Base-by-base conservation (phyloP, 2,888 invertebrate species). In the Rosalia funebris region DNA sequence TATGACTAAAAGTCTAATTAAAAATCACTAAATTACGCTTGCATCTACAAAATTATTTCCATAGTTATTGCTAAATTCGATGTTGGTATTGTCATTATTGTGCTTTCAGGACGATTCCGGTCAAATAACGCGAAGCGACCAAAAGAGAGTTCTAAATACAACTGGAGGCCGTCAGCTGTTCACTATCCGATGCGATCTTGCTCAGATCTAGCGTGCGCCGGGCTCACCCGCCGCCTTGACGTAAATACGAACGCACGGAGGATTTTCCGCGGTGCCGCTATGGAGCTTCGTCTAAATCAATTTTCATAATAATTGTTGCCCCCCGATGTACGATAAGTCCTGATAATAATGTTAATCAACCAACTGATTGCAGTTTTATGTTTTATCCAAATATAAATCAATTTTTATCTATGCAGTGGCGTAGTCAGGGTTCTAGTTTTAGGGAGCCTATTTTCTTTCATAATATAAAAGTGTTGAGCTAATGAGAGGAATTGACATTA, bases 11-110 rank as follows among this genome's bases (percentile, higher is more conserved):
- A 70, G 62, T 69, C 63, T 62, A 57, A 31, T n/a, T 58, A 41
- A 68, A 63, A 62, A 53, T 62, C 57, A 46, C 44, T 53, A 39
- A 44, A 60, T 31, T 50, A 59, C 32, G 32, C 36, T 45, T 34
- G 31, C 57, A 53, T 58, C 46, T 60, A 65, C 55, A 48, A 57
- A 42, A 39, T 34, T 57, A 19, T 37, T 36, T 15, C 36, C 41
- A 54, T 57, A 20, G 31, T 77, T 77, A 77, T 76, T 77, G 77
- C 77, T 77, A 73, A 71, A 72, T 77, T 77, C 77, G 77, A 75
- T 75, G 76, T 75, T 46, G 39, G 46, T 66, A 76, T 75, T 76
- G 75, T 76, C 76, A 76, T 75, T 72, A 60, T 75, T 73, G 72
- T 73, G 63, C 58, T 44, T 12, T 41, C 44, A 31, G 47, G 46